Evolutionary conservation across 2,888 invertebrate species (phyloP).

Genomic region (Priocnemis perturbator): DNA sequence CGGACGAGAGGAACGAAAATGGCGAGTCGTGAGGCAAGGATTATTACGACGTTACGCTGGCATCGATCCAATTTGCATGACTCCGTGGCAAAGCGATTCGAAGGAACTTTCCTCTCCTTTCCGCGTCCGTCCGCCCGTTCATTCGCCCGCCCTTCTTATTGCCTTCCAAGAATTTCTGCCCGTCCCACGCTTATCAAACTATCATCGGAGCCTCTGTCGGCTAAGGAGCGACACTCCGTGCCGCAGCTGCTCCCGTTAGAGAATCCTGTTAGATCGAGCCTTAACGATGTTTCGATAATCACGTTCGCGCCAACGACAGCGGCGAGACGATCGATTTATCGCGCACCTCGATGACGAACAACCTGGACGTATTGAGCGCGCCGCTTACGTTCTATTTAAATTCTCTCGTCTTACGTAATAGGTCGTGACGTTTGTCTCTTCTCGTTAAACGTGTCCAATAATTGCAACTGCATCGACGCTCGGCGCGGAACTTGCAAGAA

Average conservation of each 20-base stretch:
- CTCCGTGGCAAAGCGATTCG: constrained; percentile 32
- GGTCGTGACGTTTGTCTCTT: too few species aligned
- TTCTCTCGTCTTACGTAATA: too few species aligned
- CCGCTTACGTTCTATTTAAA: too few species aligned
- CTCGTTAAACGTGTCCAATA: too few species aligned
- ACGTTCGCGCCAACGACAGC: constrained; percentile 11
- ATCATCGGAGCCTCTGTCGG: too few species aligned
- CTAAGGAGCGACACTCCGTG: not conserved
- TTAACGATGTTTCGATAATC: constrained; percentile 43
- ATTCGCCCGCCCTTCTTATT: constrained; percentile 19
- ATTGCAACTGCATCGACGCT: too few species aligned
- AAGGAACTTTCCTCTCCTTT: constrained; percentile 22
- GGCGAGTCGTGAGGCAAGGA: constrained; percentile 1
- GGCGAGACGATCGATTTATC: constrained; percentile 12
- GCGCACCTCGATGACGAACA: constrained; percentile 16
- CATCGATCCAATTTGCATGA: constrained; percentile 54
- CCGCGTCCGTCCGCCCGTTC: constrained; percentile 27
- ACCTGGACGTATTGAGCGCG: not conserved
- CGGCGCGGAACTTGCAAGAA: too few species aligned
- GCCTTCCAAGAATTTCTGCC: not conserved
- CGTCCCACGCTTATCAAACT: too few species aligned
- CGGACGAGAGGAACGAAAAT: not conserved
- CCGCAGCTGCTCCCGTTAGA: too few species aligned
- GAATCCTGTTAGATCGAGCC: not conserved
- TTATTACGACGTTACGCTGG: constrained; percentile 45